Percentiles rank a stretch among this genome's conserved stretches.
Evolutionary conservation across 2,888 invertebrate genomes (phyloP).

Genomic region (Erebia aethiops): DNA sequence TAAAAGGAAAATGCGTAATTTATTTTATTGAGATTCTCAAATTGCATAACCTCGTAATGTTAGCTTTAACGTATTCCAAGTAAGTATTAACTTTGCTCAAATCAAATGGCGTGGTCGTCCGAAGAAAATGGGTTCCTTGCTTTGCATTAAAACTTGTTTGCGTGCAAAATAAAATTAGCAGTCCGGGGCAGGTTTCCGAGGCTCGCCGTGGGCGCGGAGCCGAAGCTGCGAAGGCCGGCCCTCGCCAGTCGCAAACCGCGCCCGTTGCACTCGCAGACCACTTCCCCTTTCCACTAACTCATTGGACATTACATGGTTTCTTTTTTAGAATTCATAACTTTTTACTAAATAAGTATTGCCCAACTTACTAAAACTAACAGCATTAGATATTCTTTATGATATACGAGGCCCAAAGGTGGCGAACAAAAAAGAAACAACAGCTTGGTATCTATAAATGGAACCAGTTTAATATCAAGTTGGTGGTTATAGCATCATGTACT

Average conservation of each 20-base stretch:
- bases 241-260: constrained; percentile 31
- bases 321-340: background rate
- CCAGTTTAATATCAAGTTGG: constrained; percentile 39
- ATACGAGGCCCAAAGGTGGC: constrained; percentile 30
- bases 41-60: constrained; percentile 1
- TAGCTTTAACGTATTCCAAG: background rate
- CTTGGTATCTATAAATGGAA: constrained; percentile 41
- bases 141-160: constrained; percentile 66
- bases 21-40: background rate
- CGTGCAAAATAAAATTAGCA: constrained; percentile 71
- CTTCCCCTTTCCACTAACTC: constrained; percentile 43
- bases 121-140: constrained; percentile 36
- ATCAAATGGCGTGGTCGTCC: constrained; percentile 30
- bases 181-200: constrained; percentile 69
- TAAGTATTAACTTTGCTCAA: constrained; percentile 7
- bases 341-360: background rate
- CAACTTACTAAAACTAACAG: background rate
- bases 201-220: constrained; percentile 60
- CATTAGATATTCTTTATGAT: constrained; percentile 21
- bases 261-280: constrained; percentile 54
- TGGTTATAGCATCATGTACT: constrained; percentile 40
- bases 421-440: constrained; percentile 32
- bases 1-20: background rate
- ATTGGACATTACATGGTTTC: background rate
- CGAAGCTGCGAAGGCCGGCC: constrained; percentile 45